These are phyloP conservation scores for Chroicocephalus ridibundus DNA, from an alignment of 2,113 vertebrate genomes.

Conservation along the genomic window DNA sequence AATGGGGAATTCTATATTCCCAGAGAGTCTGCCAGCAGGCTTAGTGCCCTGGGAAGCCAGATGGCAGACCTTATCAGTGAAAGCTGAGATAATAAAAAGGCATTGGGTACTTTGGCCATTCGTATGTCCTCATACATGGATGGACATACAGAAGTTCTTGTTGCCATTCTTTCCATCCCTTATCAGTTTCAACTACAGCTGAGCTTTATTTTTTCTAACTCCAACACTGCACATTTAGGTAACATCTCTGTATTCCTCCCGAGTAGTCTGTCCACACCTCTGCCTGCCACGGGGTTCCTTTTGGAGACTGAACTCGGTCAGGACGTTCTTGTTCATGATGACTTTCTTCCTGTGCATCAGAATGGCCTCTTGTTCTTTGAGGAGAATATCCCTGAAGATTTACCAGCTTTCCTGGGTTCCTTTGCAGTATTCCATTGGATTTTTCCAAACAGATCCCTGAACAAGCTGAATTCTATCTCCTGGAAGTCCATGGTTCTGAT, in stretches of 20 bases:
- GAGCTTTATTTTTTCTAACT: not conserved
- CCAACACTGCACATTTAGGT: not conserved
- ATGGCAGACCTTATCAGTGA: not conserved
- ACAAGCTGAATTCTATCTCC: not conserved
- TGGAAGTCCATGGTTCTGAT: not conserved
- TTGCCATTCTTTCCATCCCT: not conserved
- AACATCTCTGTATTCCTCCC: not conserved
- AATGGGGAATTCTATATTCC: not conserved
- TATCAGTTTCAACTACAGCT: not conserved
- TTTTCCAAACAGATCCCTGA: not conserved
- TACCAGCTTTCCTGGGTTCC: not conserved
- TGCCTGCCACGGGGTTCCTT: not conserved
- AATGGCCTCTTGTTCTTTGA: not conserved
- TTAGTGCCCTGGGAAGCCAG: not conserved
- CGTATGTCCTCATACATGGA: not conserved
- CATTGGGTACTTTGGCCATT: not conserved
- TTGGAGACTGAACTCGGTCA: rapidly evolving
- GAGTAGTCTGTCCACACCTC: not conserved
- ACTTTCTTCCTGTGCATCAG: not conserved
- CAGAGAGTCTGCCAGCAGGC: not conserved
- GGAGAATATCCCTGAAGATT: not conserved
- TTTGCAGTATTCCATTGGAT: not conserved
- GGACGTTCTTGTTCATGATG: not conserved
- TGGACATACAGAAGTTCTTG: not conserved
- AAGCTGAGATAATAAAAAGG: not conserved